phyloP scores from a whole-genome alignment of 2,888 invertebrate species.

The Xestoiulus laeticollis region DNA sequence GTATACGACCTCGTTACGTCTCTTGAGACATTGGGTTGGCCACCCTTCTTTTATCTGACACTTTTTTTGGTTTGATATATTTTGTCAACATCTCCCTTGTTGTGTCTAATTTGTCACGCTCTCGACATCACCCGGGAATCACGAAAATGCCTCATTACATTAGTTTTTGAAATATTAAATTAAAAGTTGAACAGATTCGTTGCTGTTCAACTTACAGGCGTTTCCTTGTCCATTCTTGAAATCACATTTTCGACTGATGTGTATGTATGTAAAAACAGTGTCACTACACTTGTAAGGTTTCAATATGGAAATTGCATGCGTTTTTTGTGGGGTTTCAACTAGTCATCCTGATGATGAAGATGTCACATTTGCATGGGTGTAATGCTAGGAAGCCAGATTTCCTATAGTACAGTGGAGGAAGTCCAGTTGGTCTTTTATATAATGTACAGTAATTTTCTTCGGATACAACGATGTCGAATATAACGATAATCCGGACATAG shows the following conservation, averaged over 20 bases:
- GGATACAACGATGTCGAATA: too few species aligned
- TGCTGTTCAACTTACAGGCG: neutral
- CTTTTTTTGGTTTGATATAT: slow-evolving; percentile 9
- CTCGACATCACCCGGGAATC: neutral
- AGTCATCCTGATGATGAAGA: neutral
- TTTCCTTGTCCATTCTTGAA: neutral
- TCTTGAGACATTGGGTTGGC: slow-evolving; percentile 14
- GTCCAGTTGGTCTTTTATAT: too few species aligned
- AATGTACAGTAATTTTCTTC: too few species aligned
- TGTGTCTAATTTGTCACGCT: neutral
- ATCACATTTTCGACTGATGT: neutral
- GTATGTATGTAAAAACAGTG: neutral
- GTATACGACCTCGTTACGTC: slow-evolving; percentile 2
- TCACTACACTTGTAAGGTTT: neutral
- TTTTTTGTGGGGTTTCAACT: neutral
- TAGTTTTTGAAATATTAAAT: neutral
- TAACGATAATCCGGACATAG: too few species aligned
- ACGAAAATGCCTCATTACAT: neutral
- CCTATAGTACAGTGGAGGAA: too few species aligned
- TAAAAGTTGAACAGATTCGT: neutral
- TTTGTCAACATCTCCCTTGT: slow-evolving; percentile 37
- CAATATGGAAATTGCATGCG: neutral
- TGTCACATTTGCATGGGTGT: neutral
- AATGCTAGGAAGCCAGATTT: neutral
- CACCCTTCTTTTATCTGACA: slow-evolving; percentile 27